Evolutionary conservation across 2,888 invertebrate genomes (phyloP), one percentile per base, ranked within the genome.

Genomic region (Hetaerina titia): DNA sequence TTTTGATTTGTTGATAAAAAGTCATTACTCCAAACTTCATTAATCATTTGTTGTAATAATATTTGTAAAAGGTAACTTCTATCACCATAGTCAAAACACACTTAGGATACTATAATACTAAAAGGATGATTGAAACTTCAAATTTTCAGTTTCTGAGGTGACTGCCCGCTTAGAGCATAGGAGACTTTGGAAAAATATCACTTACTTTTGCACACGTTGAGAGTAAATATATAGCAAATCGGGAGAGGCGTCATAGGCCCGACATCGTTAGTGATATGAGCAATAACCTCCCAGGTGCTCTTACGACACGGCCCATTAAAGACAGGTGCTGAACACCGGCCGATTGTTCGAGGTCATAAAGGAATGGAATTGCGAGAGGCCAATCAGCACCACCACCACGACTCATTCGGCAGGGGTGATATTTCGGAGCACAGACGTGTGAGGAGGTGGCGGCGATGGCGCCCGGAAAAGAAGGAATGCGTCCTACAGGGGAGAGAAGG

Each of bases 381-480:
- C 45, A 88, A 45, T 88, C 45, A 88, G 11, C 6, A 17, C 13
- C 45, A 88, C 15, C 45, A 8, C 56, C 45, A 45, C 22, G 88
- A 45, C 45, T 15, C 45, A 19, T 9, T 88, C 88, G 88, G 45
- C 5, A 45, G 45, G 17, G 88, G 17, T 45, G 45, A 88, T 19
- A 88, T 88, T 88, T 88, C 56, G 88, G 15, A 17, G 56, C 88
- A 88, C 88, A 88, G 88, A 56, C 45, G 88, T 88, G 56, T 56
- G 45, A 88, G 88, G 88, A 19, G 45, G 45, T 56, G 7, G 45
- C 17, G 56, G 15, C 2, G 45, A 56, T 22, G 31, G 6, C 45
- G 45, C 88, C 45, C 45, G 45, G 17, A 88, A 88, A n/a, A 69
- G n/a, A 60, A 60, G 60, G 11, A 11, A 60, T 60, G 11, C 13